A percentile compares a stretch with the other conserved stretches of the same genome.
Evolutionary conservation across 2,888 invertebrate species (phyloP).

Genomic region (Osedax frankpressi): DNA sequence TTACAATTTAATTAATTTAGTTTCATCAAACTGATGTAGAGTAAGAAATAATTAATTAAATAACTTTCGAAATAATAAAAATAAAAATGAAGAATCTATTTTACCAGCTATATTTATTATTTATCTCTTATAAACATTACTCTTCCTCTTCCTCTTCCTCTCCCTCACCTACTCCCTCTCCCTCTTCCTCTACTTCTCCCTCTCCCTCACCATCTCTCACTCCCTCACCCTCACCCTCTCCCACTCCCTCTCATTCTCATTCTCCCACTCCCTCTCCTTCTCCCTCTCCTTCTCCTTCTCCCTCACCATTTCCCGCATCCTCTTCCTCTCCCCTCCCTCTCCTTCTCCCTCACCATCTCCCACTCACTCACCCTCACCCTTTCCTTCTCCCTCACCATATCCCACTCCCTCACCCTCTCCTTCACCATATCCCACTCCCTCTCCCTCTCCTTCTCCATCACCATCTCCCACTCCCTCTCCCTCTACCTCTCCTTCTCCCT

Average conservation of each 20-base stretch:
- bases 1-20: background rate
- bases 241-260: background rate
- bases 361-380: background rate
- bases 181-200: slow-evolving; percentile 10
- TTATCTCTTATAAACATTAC: no score
- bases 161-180: background rate
- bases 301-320: no score
- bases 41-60: no score
- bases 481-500: background rate
- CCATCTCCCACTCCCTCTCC: background rate
- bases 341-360: background rate
- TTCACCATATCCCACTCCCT: background rate
- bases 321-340: slow-evolving; percentile 8
- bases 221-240: slow-evolving; percentile 3
- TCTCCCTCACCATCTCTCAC: slow-evolving; percentile 9
- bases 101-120: no score
- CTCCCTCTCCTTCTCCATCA: background rate
- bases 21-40: background rate
- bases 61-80: no score
- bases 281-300: slow-evolving; percentile 10
- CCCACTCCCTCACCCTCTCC: background rate
- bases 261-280: background rate
- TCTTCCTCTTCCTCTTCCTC: background rate
- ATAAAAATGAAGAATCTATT: no score
- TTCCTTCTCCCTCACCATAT: background rate